Percentiles rank a stretch among this genome's conserved stretches.
phyloP scores from a whole-genome alignment of 1,140 invertebrate species.

The Tribolium madens region DNA sequence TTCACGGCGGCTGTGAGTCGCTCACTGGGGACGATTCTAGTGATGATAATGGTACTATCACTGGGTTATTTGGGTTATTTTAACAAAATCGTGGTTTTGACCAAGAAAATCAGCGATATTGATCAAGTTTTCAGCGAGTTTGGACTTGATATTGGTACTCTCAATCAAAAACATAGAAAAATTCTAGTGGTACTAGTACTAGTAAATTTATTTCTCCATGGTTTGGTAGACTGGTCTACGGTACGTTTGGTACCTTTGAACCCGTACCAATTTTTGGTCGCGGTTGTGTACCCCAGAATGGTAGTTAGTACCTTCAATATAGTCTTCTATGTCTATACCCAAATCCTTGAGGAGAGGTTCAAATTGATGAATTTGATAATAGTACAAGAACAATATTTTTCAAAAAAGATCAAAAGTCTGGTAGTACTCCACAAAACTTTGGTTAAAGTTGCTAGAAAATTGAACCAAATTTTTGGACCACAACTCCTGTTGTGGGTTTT shows the following conservation, averaged over 20 bases:
- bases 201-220: background rate
- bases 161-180: background rate
- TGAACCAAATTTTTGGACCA: conserved; percentile 29
- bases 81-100: background rate
- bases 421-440: conserved; percentile 8
- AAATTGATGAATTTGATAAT: conserved; percentile 18
- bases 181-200: background rate
- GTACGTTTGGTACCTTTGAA: background rate
- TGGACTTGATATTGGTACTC: background rate
- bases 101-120: background rate
- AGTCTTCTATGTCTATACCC: background rate
- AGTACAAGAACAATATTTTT: conserved; percentile 6
- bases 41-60: background rate
- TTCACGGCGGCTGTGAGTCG: background rate
- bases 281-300: background rate
- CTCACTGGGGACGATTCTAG: background rate
- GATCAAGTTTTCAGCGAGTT: background rate
- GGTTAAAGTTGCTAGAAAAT: background rate
- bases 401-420: background rate
- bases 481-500: background rate
- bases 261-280: background rate
- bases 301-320: background rate
- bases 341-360: background rate
- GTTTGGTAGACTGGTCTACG: background rate
- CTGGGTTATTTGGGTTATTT: background rate